Evolutionary conservation across 2,113 vertebrate genomes (phyloP), one percentile per base, ranked within the genome.

Genomic region (Pedetes capensis): DNA sequence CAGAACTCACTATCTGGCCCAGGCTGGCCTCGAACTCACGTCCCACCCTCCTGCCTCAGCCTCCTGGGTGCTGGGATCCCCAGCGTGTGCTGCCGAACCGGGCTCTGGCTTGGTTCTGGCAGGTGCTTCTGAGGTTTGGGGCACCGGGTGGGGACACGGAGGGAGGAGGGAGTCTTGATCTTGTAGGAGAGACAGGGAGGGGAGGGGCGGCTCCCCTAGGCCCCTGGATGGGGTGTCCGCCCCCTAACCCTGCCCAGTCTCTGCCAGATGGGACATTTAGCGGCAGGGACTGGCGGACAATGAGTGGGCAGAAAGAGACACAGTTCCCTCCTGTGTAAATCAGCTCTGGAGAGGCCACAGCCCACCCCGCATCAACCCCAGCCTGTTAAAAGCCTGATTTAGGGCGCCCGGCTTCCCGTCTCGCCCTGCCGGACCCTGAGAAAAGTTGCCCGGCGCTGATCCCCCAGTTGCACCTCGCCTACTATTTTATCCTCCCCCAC

Each of bases 341-440:
- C 91, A 66, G 1, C 42, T 16, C 2, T 2, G 61, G 85, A 51
- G 61, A 68, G 20, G 5, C 23, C 0, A 0, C 6, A 87, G 94
- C 82, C 20, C 61, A 74, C 37, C 22, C 16, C 23, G 0, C 1
- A 7, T 88, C 86, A 80, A 71, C 95, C 63, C 42, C 64, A 6
- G 74, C 66, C 87, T 92, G 37, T 79, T 95, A 80, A 95, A 57
- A 37, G 6, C 3, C 39, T 91, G 81, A 96, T 97, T 97, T 72
- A 25, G 84, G 94, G 95, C n/a, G n/a, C n/a, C n/a, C n/a, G n/a
- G n/a, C n/a, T n/a, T n/a, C n/a, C n/a, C n/a, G n/a, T n/a, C n/a
- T n/a, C n/a, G n/a, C n/a, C n/a, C n/a, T n/a, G n/a, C n/a, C n/a
- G n/a, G n/a, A n/a, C n/a, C n/a, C n/a, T n/a, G n/a, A n/a, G n/a